Base-by-base conservation (phyloP, 2,888 invertebrate genomes). In the Melinaea marsaeus region DNA sequence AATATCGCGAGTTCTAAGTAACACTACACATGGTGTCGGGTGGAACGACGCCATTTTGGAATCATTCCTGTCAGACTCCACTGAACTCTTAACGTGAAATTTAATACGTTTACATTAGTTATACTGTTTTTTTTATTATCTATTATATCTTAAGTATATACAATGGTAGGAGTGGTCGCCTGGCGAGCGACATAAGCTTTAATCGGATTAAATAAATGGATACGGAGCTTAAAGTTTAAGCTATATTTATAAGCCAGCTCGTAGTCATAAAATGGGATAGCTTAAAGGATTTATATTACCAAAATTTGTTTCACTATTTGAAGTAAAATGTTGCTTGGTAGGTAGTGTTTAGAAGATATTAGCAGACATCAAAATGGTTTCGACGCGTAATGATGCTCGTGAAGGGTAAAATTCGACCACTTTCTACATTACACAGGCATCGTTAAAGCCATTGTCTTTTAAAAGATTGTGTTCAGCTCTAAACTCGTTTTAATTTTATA, bases 401-500 rank as follows among this genome's bases (percentile, higher is more conserved):
- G 51, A 51, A 37, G 55, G 45, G 22, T 63, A 61, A 56, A 60
- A 65, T 66, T 63, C 61, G 60, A 62, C 56, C 46, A 64, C 64
- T 66, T 64, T 68, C 68, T 66, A 62, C 46, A 32, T 55, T 11
- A 32, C 37, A 22, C 22, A 1, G 22, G 22, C 22, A 22, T 32
- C 11, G 62, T 64, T 67, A 60, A 64, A 64, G 13, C 57, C 48
- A 64, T 64, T 67, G 64, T 62, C 62, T 62, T 42, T 54, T 64
- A 66, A 67, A 58, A 62, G 37, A 55, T 62, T 51, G 60, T 62
- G 48, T 37, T 33, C 62, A 67, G 64, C 64, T 67, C 60, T 51
- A 67, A 64, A 32, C 11, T 42, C 9, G 22, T 22, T 22, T 22
- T 22, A 22, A 22, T 22, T 22, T 22, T 22, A 37, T 37, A 37